Percentiles rank a stretch among this genome's conserved stretches.
Conservation (phyloP, 2,888 invertebrate genomes). For the Choristoneura rosaceana region DNA sequence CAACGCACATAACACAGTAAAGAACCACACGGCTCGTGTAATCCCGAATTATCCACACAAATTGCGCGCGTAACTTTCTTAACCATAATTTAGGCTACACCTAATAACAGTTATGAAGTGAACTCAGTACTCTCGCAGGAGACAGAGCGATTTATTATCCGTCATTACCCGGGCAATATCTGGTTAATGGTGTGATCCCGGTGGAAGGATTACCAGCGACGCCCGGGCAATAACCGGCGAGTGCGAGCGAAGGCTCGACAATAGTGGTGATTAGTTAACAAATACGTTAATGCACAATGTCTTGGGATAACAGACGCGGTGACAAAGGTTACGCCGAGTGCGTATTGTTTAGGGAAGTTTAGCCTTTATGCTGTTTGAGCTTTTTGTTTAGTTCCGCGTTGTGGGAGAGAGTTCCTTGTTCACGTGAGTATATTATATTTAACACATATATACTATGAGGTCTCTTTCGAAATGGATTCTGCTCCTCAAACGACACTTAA, state of each 20-base stretch:
- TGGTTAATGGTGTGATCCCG: slow-evolving; percentile 67
- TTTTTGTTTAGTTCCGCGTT: background rate
- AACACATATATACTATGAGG: no score
- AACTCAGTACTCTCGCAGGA: slow-evolving; percentile 49
- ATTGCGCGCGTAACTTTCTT: slow-evolving; percentile 23
- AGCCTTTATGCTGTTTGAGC: slow-evolving; percentile 12
- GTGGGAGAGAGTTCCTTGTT: background rate
- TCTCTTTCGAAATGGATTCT: no score
- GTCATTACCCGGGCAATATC: slow-evolving; percentile 72
- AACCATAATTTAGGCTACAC: slow-evolving; percentile 33
- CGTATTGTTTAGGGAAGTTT: slow-evolving; percentile 7
- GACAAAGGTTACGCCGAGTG: slow-evolving; percentile 15
- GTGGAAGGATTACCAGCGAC: slow-evolving; percentile 51
- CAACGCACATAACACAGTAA: background rate
- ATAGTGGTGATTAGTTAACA: slow-evolving; percentile 37
- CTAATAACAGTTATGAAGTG: slow-evolving; percentile 39
- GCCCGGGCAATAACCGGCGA: slow-evolving; percentile 54
- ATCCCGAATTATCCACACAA: slow-evolving; percentile 28
- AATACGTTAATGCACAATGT: slow-evolving; percentile 34
- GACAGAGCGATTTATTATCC: slow-evolving; percentile 64
- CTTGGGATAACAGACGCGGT: slow-evolving; percentile 20
- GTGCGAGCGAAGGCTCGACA: slow-evolving; percentile 38
- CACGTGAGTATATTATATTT: background rate
- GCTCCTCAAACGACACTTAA: no score
- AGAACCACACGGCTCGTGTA: slow-evolving; percentile 6